Base-by-base conservation (phyloP, 2,113 vertebrate genomes). In the Epinephelus lanceolatus region DNA sequence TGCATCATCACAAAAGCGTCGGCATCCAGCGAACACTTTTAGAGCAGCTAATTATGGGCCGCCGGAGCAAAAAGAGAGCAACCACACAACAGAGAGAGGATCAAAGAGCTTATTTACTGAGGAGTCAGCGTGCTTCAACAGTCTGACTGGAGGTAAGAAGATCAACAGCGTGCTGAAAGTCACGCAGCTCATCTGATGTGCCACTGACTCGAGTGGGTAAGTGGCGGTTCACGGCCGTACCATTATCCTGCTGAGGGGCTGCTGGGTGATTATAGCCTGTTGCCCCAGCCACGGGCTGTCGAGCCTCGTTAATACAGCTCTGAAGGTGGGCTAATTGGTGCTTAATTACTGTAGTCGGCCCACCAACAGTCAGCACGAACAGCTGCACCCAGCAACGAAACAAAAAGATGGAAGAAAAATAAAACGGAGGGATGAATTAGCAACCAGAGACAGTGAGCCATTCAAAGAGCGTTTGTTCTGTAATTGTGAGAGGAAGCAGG, bases 291-390 rank as follows among this genome's bases (percentile, higher is more conserved):
- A 13, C 42, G 45, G 80, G 84, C 88, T 85, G 88, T 72, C 66
- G 79, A 84, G 73, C 75, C 79, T 86, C 59, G 75, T 87, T 95
- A 93, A 93, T 92, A 89, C 84, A 40, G 85, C 92, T 88, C 91
- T 86, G 93, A 89, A 93, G 93, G 90, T 94, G 88, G 93, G 88
- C 88, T 94, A 94, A 95, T 94, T 91, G 93, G 76, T 77, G 88
- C 90, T 92, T 94, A 94, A 95, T 95, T 93, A 93, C 92, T 87
- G 85, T 91, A 85, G 87, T 93, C 86, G 72, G 71, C 90, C 86
- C 87, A 88, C 88, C 88, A 87, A 90, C 93, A 89, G 87, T 72
- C 86, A 87, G 83, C 21, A 27, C 10, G 77, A 93, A 86, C 95
- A 95, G 93, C 94, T 95, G 95, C 91, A 89, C 15, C 45, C 73